Evolutionary conservation across 2,888 invertebrate species (phyloP).

Genomic region (Andrena fulva): DNA sequence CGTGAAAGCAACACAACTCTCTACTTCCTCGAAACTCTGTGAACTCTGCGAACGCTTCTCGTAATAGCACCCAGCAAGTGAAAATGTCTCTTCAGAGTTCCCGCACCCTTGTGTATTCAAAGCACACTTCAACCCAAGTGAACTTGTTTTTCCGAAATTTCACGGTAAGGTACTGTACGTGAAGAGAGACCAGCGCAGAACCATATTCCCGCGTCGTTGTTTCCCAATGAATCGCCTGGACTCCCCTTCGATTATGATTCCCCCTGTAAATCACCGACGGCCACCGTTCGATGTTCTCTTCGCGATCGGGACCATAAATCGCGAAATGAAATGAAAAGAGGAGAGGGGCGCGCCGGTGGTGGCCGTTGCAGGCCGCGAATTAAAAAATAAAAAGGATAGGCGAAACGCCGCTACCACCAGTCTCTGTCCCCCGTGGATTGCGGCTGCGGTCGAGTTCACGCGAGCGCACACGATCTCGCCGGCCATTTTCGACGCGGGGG

Average conservation of each 20-base stretch:
- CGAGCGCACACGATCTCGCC: conserved; percentile 14
- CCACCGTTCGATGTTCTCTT: conserved; percentile 25
- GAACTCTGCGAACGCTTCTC: no score
- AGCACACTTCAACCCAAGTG: no score
- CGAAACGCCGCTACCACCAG: conserved; percentile 8
- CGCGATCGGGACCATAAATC: conserved; percentile 73
- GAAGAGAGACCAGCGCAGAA: neutral
- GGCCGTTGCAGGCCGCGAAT: conserved; percentile 30
- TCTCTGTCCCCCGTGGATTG: conserved; percentile 32
- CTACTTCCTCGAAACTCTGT: no score
- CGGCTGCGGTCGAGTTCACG: conserved; percentile 47
- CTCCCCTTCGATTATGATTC: conserved; percentile 59
- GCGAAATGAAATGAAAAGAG: conserved; percentile 70
- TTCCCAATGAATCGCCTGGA: conserved; percentile 77
- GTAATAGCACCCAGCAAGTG: no score
- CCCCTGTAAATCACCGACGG: conserved; percentile 48
- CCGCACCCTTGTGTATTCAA: no score
- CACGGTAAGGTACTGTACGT: no score
- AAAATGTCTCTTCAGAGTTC: no score
- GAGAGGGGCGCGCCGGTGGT: conserved; percentile 4
- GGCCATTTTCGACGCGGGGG: conserved; percentile 34
- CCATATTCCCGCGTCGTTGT: conserved; percentile 62
- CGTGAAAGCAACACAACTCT: no score
- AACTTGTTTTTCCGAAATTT: no score
- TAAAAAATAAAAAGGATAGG: conserved; percentile 46